Evolutionary conservation across 1,140 invertebrate species (phyloP), one percentile per base, ranked within the genome.

Genomic region (Danaus plexippus): DNA sequence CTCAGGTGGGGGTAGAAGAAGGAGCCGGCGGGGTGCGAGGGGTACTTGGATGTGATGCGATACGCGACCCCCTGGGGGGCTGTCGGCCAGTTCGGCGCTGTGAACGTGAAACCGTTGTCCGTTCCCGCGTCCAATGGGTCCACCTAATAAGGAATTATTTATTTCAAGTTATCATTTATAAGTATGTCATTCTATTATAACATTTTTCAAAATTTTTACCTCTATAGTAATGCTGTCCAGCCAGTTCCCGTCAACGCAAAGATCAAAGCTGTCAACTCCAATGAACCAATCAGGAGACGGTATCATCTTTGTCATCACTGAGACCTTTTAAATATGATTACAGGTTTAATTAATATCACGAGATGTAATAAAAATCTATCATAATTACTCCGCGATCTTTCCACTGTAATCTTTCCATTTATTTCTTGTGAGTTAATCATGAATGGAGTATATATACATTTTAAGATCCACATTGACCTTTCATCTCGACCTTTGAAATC

Each of bases 211-310:
- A 11, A 54, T 44, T 67, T 78, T 82, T 88, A 94, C 93, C 89
- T 98, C 96, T 51, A 99, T 93, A 22, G 94, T 95, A 51, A 97
- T 92, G 47, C 93, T 94, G 75, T 98, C 96, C 43, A 96, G 89
- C 97, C 98, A 99, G 62, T 96, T 96, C 58, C 96, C 97, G 75
- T 98, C 94, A 9, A 95, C 92, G 82, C 98, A 99, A 2, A 99
- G 90, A 77, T 92, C 88, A 70, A 98, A 93, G 57, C 93, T 94
- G 81, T 97, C 96, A n/a, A 99, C 91, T 47, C 98, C 98, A 45
- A 99, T 92, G 85, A 98, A 98, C 98, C 98, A 99, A 88, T 99
- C 97, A 0, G 98, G 80, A 41, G 96, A 98, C 11, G 98, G 98
- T 60, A 96, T 91, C 85, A 97, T 95, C 63, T 94, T 89, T 7